Evolutionary conservation across 2,797 vertebrate genomes (phyloP), one percentile per base, ranked within the genome.

Genomic region (Cynodonichthys magdalenae): DNA sequence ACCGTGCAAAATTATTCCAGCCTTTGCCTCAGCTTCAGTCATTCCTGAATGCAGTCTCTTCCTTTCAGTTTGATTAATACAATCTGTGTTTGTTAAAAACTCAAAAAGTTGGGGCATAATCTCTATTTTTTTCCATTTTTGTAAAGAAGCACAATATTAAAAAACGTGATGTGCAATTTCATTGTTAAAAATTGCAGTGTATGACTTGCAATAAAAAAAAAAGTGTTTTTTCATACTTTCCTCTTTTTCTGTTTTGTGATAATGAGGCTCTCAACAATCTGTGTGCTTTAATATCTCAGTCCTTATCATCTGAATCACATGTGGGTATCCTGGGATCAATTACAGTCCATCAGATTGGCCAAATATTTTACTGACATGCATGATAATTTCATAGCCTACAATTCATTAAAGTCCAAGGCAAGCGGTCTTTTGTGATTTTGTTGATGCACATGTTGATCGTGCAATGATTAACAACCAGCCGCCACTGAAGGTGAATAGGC

Each of bases 31-130:
- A 61, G 71, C 66, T 78, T 60, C 61, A 63, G 66, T 69, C 73
- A 70, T 72, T 61, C 42, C 2, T 67, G 77, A 74, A 71, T 69
- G 53, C 60, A 81, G 68, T 77, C 69, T 77, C 81, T 80, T 81
- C 79, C 67, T 39, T 39, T 68, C 65, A 72, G 84, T 87, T 83
- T 86, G 88, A 87, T 90, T 91, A 87, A 88, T 87, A 88, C 66
- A 79, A 48, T 10, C 69, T 77, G 52, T 83, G 74, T 82, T 89
- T 85, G 88, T 87, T 89, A 79, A 81, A 73, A 72, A 71, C 71
- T 46, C 44, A 46, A 12, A 39, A 12, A 14, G 36, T 12, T 39
- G 36, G 11, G 11, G 12, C 36, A 12, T 39, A 39, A 39, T 4
- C n/a, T 18, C 18, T 47, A 14, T 2, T 11, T 39, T 39, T 14